Base-by-base conservation (phyloP, 2,113 vertebrate species). In the Tachysurus vachellii region DNA sequence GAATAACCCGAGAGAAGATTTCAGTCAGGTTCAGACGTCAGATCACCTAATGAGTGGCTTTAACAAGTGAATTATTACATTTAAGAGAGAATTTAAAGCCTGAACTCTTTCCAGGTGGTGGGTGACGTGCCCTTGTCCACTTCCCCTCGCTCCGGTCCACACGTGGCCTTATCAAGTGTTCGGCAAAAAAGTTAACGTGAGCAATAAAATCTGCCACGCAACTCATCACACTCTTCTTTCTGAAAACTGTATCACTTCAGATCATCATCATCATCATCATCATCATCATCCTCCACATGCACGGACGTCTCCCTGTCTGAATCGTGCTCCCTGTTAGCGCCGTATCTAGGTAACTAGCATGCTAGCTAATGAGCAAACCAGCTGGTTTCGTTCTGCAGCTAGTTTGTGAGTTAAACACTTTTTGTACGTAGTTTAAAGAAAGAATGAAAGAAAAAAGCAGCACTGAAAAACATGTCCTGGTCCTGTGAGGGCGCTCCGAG, bases 31-130 rank as follows among this genome's bases (percentile, higher is more conserved):
- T 85, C 70, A n/a, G 54, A 56, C 61, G 59, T 87, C 53, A 16
- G 44, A 59, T 59, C 77, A 57, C n/a, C 12, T 19, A 9, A 54
- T 8, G 3, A 54, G 76, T 11, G 7, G 31, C 79, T 59, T 57
- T 79, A 31, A 80, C 21, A 28, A 61, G 13, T 56, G 7, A 26
- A 61, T 83, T 42, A 36, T 83, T 71, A 36, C 31, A 54, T 71
- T 76, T 87, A 28, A 85, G 66, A 73, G 62, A 89, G 85, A 66
- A 59, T 53, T 79, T 80, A 64, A 75, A 42, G 5, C 84, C 53
- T 26, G 54, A 56, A 59, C 42, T 53, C 50, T 66, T 80, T 50
- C 13, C 28, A n/a, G 77, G 44, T 62, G 80, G 53, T 77, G 10
- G 50, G 53, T 68, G 50, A 23, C 76, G 31, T 44, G 56, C 31